A percentile compares a stretch with the other conserved stretches of the same genome.
phyloP scores from a whole-genome alignment of 2,113 vertebrate genomes.

The Ursus arctos region DNA sequence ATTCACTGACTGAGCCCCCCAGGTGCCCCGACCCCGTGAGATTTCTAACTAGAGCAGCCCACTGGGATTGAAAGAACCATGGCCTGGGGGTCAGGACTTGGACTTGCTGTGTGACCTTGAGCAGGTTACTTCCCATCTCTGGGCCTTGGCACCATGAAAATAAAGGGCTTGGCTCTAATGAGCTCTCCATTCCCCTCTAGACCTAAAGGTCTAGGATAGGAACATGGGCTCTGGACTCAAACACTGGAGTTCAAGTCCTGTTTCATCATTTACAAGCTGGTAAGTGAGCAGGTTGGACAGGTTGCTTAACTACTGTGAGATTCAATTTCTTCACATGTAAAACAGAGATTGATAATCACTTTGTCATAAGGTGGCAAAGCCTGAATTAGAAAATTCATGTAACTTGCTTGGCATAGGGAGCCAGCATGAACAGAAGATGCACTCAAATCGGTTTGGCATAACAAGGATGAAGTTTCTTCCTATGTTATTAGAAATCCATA shows the following conservation, averaged over 20 bases:
- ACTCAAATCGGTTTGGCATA: background rate
- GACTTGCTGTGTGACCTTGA: background rate
- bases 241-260: background rate
- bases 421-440: background rate
- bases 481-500: background rate
- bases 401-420: background rate
- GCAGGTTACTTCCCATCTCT: background rate
- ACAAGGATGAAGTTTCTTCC: background rate
- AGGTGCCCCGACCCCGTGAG: background rate
- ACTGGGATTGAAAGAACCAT: background rate
- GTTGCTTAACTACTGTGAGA: background rate
- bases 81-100: background rate
- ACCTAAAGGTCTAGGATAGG: background rate
- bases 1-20: background rate
- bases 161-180: background rate
- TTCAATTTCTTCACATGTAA: slow-evolving; percentile 21
- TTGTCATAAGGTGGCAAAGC: background rate
- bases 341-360: background rate
- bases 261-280: background rate
- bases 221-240: background rate
- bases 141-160: background rate
- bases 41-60: background rate
- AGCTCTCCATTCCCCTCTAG: background rate
- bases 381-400: background rate
- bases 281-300: background rate